phyloP scores from a whole-genome alignment of 2,113 vertebrate genomes.

The Talpa occidentalis region DNA sequence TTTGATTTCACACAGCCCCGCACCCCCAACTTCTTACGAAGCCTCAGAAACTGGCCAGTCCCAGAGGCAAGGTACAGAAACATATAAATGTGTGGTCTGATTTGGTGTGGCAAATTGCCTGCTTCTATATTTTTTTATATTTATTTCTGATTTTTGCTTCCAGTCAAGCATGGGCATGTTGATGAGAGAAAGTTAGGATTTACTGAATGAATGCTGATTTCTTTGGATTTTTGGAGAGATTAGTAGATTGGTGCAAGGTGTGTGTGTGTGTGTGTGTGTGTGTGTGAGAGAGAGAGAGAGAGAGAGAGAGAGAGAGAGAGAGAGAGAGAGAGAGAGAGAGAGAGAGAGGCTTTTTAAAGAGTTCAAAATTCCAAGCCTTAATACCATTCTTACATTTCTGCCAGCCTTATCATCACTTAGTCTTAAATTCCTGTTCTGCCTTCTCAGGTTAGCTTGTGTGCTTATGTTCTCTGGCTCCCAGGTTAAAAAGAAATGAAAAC shows the following conservation, averaged over 20 bases:
- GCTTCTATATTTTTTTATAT: constrained; percentile 58
- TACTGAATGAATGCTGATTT: constrained; percentile 47
- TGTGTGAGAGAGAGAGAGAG: background rate
- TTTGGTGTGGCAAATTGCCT: constrained; percentile 70
- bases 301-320: background rate
- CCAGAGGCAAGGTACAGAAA: constrained; percentile 66
- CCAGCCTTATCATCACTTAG: constrained; percentile 45
- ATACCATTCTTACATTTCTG: background rate
- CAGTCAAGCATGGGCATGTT: background rate
- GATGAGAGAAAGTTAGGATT: constrained; percentile 21
- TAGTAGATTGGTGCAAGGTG: background rate
- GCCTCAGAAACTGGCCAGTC: constrained; percentile 56
- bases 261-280: background rate
- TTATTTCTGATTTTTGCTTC: constrained; percentile 55
- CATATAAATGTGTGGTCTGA: constrained; percentile 65
- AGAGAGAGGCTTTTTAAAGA: constrained; percentile 64
- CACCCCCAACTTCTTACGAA: background rate
- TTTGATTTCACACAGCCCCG: background rate
- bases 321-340: constrained; percentile 45
- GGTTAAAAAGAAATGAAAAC: constrained; percentile 82
- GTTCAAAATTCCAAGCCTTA: constrained; percentile 63
- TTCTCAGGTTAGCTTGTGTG: constrained; percentile 42
- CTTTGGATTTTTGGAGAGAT: constrained; percentile 54
- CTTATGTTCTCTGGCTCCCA: constrained; percentile 61
- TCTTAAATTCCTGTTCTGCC: constrained; percentile 55